Conservation (phyloP, 1,140 invertebrate species). For the Drosophila santomea region DNA sequence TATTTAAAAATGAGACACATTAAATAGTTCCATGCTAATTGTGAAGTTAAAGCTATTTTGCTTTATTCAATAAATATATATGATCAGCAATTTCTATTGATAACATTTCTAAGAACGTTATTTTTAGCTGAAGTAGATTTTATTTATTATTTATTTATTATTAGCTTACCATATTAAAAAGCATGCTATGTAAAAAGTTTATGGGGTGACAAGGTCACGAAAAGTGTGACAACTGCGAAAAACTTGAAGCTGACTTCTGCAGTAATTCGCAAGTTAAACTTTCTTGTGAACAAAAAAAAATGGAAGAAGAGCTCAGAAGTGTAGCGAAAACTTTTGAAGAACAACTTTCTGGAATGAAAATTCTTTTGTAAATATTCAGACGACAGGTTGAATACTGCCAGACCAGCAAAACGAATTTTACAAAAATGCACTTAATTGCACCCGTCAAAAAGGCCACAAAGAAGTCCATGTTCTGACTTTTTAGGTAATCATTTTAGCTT, state of each 20-base stretch:
- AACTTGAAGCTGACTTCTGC: conserved; percentile 11
- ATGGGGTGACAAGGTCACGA: background rate
- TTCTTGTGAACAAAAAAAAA: conserved; percentile 4
- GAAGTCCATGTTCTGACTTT: too few species aligned
- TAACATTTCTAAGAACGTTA: too few species aligned
- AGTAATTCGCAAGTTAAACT: conserved; percentile 18
- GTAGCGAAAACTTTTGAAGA: conserved; percentile 21
- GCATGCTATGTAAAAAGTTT: too few species aligned
- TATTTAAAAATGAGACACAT: too few species aligned
- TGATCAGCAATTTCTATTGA: too few species aligned
- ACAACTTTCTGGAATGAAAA: conserved; percentile 23
- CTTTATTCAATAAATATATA: too few species aligned
- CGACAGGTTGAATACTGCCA: conserved; percentile 1
- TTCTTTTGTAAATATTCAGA: conserved; percentile 27
- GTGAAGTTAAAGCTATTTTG: background rate
- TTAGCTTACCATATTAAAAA: too few species aligned
- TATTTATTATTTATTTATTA: too few species aligned
- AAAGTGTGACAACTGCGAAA: conserved; percentile 3
- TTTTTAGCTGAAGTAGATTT: too few species aligned
- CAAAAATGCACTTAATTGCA: background rate
- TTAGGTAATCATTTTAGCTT: too few species aligned
- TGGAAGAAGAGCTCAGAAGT: conserved; percentile 3
- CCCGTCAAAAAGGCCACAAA: too few species aligned
- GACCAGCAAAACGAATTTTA: conserved; percentile 10
- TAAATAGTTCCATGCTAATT: too few species aligned